Evolutionary conservation across 1,140 invertebrate genomes (phyloP), one percentile per base, ranked within the genome.

Genomic region (Metaphire vulgaris): DNA sequence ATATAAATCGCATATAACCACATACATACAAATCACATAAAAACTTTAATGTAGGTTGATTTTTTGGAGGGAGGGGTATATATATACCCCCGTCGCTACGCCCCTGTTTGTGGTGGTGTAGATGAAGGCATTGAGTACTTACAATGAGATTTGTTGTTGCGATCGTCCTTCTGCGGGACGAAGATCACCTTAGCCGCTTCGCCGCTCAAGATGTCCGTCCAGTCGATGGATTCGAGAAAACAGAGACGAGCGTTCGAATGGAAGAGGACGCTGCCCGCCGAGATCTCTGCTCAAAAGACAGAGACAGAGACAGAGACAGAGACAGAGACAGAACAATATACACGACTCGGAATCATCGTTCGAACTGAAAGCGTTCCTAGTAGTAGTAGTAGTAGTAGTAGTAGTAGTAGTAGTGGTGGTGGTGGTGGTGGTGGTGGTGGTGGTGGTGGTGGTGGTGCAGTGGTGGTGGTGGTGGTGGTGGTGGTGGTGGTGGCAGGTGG

Each of bases 201-300:
- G 33, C 91, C 92, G 6, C 91, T 92, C 78, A 97, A 92, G 75
- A 98, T 97, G 87, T 98, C 96, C 21, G 92, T 90, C 96, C 96
- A 98, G 81, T 93, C 91, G 79, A 98, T 97, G 0, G 93, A 93
- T 6, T 81, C 92, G n/a, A 96, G 91, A 86, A 96, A 94, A 85
- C 96, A 99, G 16, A 98, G 88, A 81, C 97, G 95, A 87, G 94
- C 95, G 85, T 98, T 98, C 86, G 97, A 93, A 31, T 81, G 76
- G 84, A 94, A 83, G 56, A 81, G 81, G 69, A 97, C 94, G 84
- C 91, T 94, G 0, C 96, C 96, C 66, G 90, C 89, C 1, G 97
- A 88, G 65, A 98, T 92, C 86, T 98, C 96, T 88, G 84, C 1
- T 82, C 84, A 79, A 81, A n/a, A n/a, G n/a, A n/a, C n/a, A n/a